Evolutionary conservation across 2,888 invertebrate species (phyloP), one percentile per base, ranked within the genome.

Genomic region (Drosophila eohydei): DNA sequence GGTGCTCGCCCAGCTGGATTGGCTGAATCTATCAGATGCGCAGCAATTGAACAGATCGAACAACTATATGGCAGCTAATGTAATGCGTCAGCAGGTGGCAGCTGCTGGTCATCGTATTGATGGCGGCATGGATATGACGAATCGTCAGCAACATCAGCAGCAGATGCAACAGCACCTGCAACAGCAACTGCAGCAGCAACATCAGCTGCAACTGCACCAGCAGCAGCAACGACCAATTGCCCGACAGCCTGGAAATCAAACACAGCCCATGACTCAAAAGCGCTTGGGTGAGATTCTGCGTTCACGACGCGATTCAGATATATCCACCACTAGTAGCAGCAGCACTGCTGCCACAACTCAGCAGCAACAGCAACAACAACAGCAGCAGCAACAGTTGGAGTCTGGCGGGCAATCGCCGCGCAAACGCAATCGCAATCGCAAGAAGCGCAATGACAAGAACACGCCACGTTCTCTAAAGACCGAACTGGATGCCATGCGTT

Each of bases 401-500:
- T 28, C 66, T 3, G 51, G 48, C 1, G 12, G 34, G 0, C 65
- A 66, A 21, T 52, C 63, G 26, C 48, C 61, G 11, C 71, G 62
- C 50, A 68, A 52, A 2, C 62, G 60, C 0, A 73, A 75, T 36
- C 74, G 76, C 4, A 71, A 74, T 9, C 73, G 79, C 14, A 80
- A 71, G 16, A 74, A 71, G 28, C 65, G 52, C 14, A 63, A 57
- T 0, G 64, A 71, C 2, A 78, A 72, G 26, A 59, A 41, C n/a
- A 21, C 66, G 7, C 65, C 66, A 26, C 64, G 57, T 5, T 51
- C 62, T 1, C 44, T 61, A 0, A 74, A 59, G 16, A 78, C 74
- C 1, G 90, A 90, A 46, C 74, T 82, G 50, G 79, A 85, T 0
- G 51, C 81, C 0, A 82, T 92, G 73, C 75, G 79, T 0, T 66